Evolutionary conservation across 37 sponge, comb jelly and placozoan genomes (phyloP).

Genomic region (Bolinopsis microptera): DNA sequence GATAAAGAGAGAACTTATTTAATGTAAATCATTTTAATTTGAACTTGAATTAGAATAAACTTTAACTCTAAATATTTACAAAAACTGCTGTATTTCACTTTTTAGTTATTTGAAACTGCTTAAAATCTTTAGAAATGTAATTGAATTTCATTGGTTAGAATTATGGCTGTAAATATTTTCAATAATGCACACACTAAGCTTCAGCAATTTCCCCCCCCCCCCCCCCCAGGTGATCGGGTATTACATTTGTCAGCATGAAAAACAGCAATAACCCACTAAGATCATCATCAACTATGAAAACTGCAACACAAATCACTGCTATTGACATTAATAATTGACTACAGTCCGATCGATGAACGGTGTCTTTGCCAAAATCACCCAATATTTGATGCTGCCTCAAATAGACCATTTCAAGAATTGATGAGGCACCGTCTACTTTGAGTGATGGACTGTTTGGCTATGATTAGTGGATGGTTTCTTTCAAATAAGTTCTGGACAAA

Average conservation of each 20-base stretch:
- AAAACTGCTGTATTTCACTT: no score
- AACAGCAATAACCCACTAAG: neutral
- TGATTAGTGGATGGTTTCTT: neutral
- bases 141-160: neutral
- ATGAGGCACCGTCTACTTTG: no score
- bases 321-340: conserved; percentile 1
- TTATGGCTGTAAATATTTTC: conserved; percentile 9
- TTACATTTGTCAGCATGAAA: no score
- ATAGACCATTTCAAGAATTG: conserved; percentile 34
- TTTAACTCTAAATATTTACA: no score
- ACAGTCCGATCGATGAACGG: neutral
- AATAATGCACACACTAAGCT: conserved; percentile 30
- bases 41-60: no score
- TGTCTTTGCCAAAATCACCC: neutral
- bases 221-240: neutral
- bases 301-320: conserved; percentile 53
- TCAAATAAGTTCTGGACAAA: conserved; percentile 8
- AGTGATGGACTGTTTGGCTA: no score
- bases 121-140: no score
- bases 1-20: no score
- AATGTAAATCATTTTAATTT: no score
- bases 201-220: no score
- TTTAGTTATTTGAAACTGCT: no score
- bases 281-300: conserved; percentile 35
- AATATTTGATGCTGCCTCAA: conserved; percentile 21